These are phyloP conservation scores for Propithecus coquereli DNA, from an alignment of 2,113 vertebrate genomes.

Conservation along the genomic window DNA sequence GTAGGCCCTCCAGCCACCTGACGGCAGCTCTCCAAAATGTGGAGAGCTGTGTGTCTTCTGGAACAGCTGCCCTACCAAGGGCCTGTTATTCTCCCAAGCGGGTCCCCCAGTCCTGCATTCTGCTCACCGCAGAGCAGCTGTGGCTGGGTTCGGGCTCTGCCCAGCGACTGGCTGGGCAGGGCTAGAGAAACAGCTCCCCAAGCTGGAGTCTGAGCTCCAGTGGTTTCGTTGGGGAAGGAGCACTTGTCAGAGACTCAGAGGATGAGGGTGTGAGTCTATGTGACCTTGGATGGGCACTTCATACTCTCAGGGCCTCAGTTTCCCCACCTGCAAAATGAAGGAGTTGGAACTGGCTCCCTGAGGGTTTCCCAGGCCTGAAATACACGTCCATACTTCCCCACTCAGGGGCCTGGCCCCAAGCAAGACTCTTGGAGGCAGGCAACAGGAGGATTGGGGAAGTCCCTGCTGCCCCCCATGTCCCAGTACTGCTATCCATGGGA, in stretches of 20 bases:
- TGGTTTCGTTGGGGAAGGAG: background rate
- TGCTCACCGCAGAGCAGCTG: background rate
- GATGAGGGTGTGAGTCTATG: background rate
- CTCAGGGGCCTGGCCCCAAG: background rate
- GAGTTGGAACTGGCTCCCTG: background rate
- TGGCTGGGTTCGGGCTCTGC: background rate
- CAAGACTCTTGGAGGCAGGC: background rate
- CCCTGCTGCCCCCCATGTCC: slow-evolving; percentile 40
- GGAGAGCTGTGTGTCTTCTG: no score
- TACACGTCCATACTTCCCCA: fast-evolving
- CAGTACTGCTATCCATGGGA: background rate
- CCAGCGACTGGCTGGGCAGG: no score
- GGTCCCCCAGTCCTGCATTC: background rate
- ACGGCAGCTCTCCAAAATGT: background rate
- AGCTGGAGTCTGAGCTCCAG: background rate
- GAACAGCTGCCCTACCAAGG: background rate
- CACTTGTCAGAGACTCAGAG: background rate
- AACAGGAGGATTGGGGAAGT: slow-evolving; percentile 47
- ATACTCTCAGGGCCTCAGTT: background rate
- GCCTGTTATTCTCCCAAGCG: background rate
- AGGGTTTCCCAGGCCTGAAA: background rate
- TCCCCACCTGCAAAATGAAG: background rate
- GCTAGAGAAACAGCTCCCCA: background rate
- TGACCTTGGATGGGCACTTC: background rate
- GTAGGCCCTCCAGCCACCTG: background rate